Conservation (phyloP, 1,140 invertebrate species). For the Sitobion miscanthi region DNA sequence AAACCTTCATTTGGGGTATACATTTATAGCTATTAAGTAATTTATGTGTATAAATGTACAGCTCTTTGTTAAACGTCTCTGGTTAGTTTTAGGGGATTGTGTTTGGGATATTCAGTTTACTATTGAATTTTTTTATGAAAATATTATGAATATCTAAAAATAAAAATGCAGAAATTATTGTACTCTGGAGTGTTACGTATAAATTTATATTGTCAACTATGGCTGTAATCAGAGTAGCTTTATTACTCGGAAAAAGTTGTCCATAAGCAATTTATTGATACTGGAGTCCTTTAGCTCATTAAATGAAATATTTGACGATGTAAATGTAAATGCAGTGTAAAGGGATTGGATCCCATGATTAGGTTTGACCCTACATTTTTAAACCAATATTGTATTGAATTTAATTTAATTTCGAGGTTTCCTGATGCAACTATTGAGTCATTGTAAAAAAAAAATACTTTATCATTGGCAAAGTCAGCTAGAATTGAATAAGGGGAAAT, state of each 20-base stretch:
- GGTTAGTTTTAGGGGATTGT: too few relatives aligned
- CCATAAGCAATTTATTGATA: neutral
- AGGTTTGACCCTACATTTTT: neutral
- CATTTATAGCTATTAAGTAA: too few relatives aligned
- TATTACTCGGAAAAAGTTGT: neutral
- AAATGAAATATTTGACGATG: neutral
- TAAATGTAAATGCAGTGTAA: neutral
- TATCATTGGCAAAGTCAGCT: neutral
- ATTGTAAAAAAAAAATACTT: neutral
- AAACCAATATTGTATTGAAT: neutral
- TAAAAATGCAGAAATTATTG: neutral
- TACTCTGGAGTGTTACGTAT: neutral
- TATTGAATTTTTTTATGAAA: too few relatives aligned
- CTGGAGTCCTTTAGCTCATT: neutral
- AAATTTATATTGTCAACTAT: neutral
- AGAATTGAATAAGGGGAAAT: neutral
- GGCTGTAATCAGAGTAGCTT: too few relatives aligned
- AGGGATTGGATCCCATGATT: neutral
- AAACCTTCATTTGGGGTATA: too few relatives aligned
- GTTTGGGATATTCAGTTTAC: too few relatives aligned
- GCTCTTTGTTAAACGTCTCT: too few relatives aligned
- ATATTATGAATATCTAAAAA: neutral
- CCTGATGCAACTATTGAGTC: neutral
- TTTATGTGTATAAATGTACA: too few relatives aligned
- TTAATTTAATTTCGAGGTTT: neutral